Conservation (phyloP, 2,888 invertebrate species). For the Lasioglossum vierecki region DNA sequence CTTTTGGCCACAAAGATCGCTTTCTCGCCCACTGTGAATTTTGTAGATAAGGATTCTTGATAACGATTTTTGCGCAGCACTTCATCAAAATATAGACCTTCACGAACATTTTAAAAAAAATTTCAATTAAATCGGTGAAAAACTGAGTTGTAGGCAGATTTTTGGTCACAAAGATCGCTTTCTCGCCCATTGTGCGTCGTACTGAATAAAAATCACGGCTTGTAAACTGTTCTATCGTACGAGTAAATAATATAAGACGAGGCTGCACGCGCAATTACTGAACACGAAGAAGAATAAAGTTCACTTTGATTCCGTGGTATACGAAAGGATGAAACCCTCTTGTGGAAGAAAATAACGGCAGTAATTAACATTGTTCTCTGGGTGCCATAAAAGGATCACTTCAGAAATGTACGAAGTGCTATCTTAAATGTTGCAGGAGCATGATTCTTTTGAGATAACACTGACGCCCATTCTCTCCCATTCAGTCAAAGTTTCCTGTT, state of each 20-base stretch:
- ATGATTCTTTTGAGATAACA: constrained; percentile 39
- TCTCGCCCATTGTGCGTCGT: too few species aligned
- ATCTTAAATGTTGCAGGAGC: constrained; percentile 50
- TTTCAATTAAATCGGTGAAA: too few species aligned
- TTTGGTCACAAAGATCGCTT: too few species aligned
- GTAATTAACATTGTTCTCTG: constrained; percentile 26
- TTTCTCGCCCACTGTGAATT: too few species aligned
- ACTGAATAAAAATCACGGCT: background rate
- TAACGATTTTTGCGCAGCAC: too few species aligned
- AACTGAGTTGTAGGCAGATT: too few species aligned
- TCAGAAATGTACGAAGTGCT: constrained; percentile 30
- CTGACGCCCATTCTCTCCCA: constrained; percentile 41
- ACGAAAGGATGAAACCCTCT: background rate
- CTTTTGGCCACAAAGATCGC: too few species aligned
- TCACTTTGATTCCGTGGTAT: constrained; percentile 4
- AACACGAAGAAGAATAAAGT: background rate
- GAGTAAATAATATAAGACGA: background rate
- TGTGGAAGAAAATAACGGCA: constrained; percentile 21
- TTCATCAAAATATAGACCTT: too few species aligned
- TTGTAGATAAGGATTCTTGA: too few species aligned
- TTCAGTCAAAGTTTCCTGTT: constrained; percentile 1
- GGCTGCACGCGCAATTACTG: background rate
- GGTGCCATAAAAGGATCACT: constrained; percentile 13
- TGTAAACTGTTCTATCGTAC: background rate
- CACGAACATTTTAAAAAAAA: too few species aligned